Evolutionary conservation across 2,797 vertebrate species (phyloP).

Genomic region (Hoplostethus mediterraneus): DNA sequence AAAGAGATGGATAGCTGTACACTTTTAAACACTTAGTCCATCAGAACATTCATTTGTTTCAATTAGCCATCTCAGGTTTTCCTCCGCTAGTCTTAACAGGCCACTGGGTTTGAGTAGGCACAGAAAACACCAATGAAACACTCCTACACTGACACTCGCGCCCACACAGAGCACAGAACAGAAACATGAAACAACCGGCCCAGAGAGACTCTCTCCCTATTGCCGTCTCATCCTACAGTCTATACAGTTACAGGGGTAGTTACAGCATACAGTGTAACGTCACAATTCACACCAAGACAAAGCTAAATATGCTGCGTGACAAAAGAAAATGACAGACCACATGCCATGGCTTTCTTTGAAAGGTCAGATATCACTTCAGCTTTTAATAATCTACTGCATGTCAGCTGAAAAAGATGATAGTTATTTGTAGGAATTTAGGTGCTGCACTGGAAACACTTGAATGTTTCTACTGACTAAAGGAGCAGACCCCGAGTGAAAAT

Average conservation of each 20-base stretch:
- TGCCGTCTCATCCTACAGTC: not conserved
- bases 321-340: constrained; percentile 5
- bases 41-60: constrained; percentile 68
- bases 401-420: not conserved
- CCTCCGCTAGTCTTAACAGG: constrained; percentile 19
- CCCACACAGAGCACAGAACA: constrained; percentile 30
- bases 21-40: constrained; percentile 38
- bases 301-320: not conserved
- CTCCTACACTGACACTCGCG: constrained; percentile 51
- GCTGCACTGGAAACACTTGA: not conserved
- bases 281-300: not conserved
- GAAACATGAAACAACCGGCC: constrained; percentile 11
- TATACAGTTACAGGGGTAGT: not conserved
- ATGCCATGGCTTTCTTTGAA: not conserved
- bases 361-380: not conserved
- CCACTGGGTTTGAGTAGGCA: constrained; percentile 54
- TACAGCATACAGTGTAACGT: not conserved
- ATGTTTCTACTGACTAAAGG: constrained; percentile 11
- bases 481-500: constrained; percentile 3
- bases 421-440: not conserved
- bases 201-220: constrained; percentile 38
- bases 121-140: constrained; percentile 55
- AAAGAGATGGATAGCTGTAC: constrained; percentile 44
- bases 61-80: constrained; percentile 59
- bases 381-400: not conserved